Base-by-base conservation (phyloP, 2,113 vertebrate genomes). In the Paracanthobrama guichenoti region DNA sequence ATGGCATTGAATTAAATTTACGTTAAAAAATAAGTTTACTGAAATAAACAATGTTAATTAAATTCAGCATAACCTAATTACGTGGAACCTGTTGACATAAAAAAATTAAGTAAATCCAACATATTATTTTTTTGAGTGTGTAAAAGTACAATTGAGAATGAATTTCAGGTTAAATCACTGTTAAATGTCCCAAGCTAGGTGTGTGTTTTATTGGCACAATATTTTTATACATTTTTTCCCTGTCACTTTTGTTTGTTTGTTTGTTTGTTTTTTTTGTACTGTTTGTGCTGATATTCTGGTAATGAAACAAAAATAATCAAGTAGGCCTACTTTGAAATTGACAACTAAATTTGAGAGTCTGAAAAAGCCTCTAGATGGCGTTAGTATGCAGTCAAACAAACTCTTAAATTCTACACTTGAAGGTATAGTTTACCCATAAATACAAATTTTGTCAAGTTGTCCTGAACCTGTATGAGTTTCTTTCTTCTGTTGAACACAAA, bases 321-420 rank as follows among this genome's bases (percentile, higher is more conserved):
- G 3, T 22, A 69, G 50, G 16, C 16, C 16, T 53, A 18, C 6
- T 69, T 22, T 69, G 20, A 35, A 31, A 31, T 18, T 31, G 14
- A 67, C 7, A 67, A 67, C 64, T 39, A 67, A 20, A 67, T 44
- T 24, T n/a, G 6, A n/a, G 2, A 72, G 11, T 24, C 69, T n/a
- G n/a, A n/a, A n/a, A n/a, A n/a, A n/a, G 11, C 76, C 76, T 44
- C 22, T 60, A 79, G 76, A 44, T 22, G 55, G 76, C 39, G 76
- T 1, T 1, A 60, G 6, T 16, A 39, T 2, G 60, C 14, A 79
- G 35, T 24, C 16, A 35, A 35, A 35, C 35, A 24, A 59, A n/a
- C 11, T 20, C 20, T 42, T 42, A 22, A 71, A 71, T 22, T 22
- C 10, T 24, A 44, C 18, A 71, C 20, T 22, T 22, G 8, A 62